Percentiles rank a stretch among this genome's conserved stretches.
Evolutionary conservation across 2,797 vertebrate species (phyloP).

Genomic region (Gambusia yucatana): DNA sequence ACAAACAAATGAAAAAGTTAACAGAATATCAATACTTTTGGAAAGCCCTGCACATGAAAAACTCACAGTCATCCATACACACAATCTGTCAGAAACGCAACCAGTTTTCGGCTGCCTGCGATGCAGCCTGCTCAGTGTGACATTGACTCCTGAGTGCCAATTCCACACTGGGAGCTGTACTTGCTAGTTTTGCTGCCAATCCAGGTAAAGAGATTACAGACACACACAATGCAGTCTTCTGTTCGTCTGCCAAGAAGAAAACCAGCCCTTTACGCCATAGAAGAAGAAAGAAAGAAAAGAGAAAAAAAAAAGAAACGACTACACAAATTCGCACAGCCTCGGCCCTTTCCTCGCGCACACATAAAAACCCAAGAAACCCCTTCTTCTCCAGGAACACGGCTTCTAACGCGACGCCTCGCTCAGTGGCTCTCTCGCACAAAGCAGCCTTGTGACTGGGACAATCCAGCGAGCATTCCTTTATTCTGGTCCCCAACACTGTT

Average conservation of each 20-base stretch:
- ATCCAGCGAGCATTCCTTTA: conserved; percentile 63
- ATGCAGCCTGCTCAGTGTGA: conserved; percentile 73
- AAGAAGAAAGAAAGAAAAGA: background rate
- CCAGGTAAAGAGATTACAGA: conserved; percentile 88
- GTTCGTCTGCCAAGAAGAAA: conserved; percentile 84
- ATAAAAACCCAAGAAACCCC: conserved; percentile 65
- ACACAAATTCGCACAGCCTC: conserved; percentile 69
- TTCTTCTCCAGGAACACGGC: conserved; percentile 73
- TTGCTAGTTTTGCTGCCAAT: conserved; percentile 79
- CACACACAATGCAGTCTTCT: conserved; percentile 84
- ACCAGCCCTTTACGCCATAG: conserved; percentile 74
- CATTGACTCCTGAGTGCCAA: conserved; percentile 80
- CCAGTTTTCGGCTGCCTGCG: conserved; percentile 66
- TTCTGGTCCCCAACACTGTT: conserved; percentile 65
- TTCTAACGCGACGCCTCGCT: conserved; percentile 51
- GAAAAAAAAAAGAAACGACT: conserved; percentile 19
- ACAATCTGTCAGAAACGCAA: conserved; percentile 58
- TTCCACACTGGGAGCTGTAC: conserved; percentile 76
- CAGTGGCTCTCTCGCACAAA: conserved; percentile 51
- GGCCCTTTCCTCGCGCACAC: conserved; percentile 55
- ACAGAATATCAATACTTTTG: background rate
- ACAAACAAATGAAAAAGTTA: background rate
- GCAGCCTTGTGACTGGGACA: conserved; percentile 56
- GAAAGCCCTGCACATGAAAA: conserved; percentile 2
- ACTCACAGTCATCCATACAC: conserved; percentile 42